A percentile compares a stretch with the other conserved stretches of the same genome.
phyloP scores from a whole-genome alignment of 2,888 invertebrate genomes.

The Drosophila meridiana region DNA sequence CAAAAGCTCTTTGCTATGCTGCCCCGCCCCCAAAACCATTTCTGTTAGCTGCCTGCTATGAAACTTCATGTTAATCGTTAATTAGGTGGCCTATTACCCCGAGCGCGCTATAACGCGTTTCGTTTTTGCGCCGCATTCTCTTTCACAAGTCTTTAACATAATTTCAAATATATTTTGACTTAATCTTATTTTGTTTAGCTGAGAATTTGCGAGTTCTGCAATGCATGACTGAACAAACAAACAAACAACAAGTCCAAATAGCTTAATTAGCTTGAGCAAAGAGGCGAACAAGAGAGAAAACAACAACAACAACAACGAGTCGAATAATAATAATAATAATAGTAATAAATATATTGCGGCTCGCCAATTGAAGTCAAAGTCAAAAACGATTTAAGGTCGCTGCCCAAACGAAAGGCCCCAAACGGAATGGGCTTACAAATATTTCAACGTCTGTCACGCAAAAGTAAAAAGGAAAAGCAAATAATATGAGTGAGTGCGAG shows the following conservation, averaged over 20 bases:
- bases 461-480: conserved; percentile 27
- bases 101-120: background rate
- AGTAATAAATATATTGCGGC: conserved; percentile 27
- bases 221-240: conserved; percentile 58
- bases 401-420: conserved; percentile 26
- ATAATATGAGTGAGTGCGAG: background rate
- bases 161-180: conserved; percentile 2
- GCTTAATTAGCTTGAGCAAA: conserved; percentile 75
- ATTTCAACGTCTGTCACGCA: conserved; percentile 55
- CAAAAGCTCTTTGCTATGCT: background rate
- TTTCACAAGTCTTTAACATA: background rate
- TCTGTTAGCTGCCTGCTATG: background rate
- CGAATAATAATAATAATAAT: conserved; percentile 24
- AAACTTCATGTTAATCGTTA: conserved; percentile 4
- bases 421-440: conserved; percentile 33
- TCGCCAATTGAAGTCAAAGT: conserved; percentile 69
- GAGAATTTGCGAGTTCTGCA: conserved; percentile 51
- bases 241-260: conserved; percentile 56
- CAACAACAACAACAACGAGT: conserved; percentile 2
- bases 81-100: background rate
- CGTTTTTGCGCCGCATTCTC: background rate
- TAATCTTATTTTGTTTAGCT: conserved; percentile 5
- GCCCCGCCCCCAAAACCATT: background rate
- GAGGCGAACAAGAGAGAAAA: conserved; percentile 34
- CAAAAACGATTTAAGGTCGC: conserved; percentile 76